Conservation (phyloP, 2,888 invertebrate species). For the Penaeus monodon region DNA sequence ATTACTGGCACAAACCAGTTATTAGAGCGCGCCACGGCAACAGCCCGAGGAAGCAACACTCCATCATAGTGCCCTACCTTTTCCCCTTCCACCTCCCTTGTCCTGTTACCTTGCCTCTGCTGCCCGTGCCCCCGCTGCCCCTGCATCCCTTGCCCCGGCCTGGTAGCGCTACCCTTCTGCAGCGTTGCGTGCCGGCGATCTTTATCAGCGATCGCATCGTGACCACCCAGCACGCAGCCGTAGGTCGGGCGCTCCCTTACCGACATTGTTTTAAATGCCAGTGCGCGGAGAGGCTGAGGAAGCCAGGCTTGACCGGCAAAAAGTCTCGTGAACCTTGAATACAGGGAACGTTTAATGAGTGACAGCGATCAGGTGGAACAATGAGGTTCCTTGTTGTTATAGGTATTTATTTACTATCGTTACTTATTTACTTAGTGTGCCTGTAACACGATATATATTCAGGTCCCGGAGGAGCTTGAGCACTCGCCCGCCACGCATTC, state of each 20-base stretch:
- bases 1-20: not conserved
- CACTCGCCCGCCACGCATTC: too few relatives aligned
- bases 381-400: too few relatives aligned
- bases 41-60: not conserved
- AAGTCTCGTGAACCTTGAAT: too few relatives aligned
- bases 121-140: too few relatives aligned
- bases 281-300: not conserved
- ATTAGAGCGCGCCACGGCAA: not conserved
- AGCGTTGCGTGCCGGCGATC: not conserved
- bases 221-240: not conserved
- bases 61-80: not conserved
- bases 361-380: too few relatives aligned
- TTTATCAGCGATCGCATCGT: constrained; percentile 16
- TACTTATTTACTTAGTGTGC: too few relatives aligned
- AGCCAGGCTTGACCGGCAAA: too few relatives aligned
- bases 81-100: not conserved
- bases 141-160: not conserved
- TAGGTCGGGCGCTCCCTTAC: not conserved
- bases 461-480: too few relatives aligned
- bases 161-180: not conserved
- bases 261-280: not conserved
- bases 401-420: too few relatives aligned
- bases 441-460: too few relatives aligned
- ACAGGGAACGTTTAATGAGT: too few relatives aligned
- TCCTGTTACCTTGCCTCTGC: not conserved